Evolutionary conservation across 92 coral and sea anemone genomes (phyloP).

Genomic region (Ricordea florida): DNA sequence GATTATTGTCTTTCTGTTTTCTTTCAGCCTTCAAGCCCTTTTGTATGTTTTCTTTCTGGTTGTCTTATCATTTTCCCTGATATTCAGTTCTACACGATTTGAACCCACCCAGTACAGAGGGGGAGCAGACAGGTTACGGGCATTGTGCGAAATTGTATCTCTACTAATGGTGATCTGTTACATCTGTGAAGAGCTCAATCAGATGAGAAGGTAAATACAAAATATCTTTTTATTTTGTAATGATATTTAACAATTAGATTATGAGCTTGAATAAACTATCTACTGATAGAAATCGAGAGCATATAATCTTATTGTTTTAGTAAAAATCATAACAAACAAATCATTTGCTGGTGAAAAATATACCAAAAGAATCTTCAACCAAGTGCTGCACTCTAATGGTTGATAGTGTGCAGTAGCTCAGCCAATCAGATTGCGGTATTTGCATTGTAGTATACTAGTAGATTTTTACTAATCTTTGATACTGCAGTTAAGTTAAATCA

Average conservation of each 20-base stretch:
- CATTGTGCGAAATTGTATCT: conserved; percentile 55
- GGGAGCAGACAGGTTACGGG: conserved; percentile 54
- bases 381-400: too few relatives aligned
- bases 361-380: too few relatives aligned
- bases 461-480: too few relatives aligned
- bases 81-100: conserved; percentile 58
- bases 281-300: too few relatives aligned
- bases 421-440: too few relatives aligned
- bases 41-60: conserved; percentile 63
- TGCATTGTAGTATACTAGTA: too few relatives aligned
- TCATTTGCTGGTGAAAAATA: too few relatives aligned
- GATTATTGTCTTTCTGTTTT: not conserved
- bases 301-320: too few relatives aligned
- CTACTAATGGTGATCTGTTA: conserved; percentile 64
- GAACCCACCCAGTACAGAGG: conserved; percentile 60
- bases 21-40: conserved; percentile 58
- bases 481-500: too few relatives aligned
- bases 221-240: not conserved
- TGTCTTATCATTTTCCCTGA: conserved; percentile 60
- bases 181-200: conserved; percentile 77
- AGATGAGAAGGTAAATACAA: conserved; percentile 55
- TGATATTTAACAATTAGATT: not conserved
- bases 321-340: too few relatives aligned
- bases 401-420: too few relatives aligned
- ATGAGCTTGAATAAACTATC: too few relatives aligned